Conservation (phyloP, 2,113 vertebrate species). For the Sterrhoptilus dennistouni region DNA sequence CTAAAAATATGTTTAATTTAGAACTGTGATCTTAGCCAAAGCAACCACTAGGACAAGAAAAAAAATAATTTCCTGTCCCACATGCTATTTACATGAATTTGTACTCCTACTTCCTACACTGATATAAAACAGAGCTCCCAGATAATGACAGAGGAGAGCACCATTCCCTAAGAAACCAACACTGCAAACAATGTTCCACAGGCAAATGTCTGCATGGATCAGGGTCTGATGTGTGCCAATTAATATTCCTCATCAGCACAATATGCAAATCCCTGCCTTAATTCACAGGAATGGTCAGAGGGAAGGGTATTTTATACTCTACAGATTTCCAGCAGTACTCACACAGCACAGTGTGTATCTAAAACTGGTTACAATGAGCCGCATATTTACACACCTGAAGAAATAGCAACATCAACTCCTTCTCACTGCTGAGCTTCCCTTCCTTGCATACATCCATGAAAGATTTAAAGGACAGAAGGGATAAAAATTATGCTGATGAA, state of each 20-base stretch:
- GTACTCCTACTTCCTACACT: neutral
- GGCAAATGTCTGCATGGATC: neutral
- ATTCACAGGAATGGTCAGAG: neutral
- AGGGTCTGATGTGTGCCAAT: neutral
- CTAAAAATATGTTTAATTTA: neutral
- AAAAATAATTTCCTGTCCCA: neutral
- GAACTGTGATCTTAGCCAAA: neutral
- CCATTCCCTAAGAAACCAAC: neutral
- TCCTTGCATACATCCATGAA: neutral
- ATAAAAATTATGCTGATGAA: neutral
- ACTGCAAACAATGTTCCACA: rapidly evolving
- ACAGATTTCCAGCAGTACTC: neutral
- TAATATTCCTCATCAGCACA: neutral
- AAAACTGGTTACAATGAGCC: neutral
- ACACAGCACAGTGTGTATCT: rapidly evolving
- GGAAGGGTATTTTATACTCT: neutral
- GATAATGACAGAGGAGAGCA: neutral
- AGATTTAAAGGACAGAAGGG: neutral
- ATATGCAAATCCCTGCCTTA: neutral
- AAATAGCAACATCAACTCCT: neutral
- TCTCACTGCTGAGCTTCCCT: neutral
- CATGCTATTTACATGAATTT: neutral
- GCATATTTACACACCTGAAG: neutral
- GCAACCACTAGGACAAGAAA: neutral
- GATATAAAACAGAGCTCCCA: neutral